Conservation (phyloP, 2,888 invertebrate species). For the Mythimna lalbum region DNA sequence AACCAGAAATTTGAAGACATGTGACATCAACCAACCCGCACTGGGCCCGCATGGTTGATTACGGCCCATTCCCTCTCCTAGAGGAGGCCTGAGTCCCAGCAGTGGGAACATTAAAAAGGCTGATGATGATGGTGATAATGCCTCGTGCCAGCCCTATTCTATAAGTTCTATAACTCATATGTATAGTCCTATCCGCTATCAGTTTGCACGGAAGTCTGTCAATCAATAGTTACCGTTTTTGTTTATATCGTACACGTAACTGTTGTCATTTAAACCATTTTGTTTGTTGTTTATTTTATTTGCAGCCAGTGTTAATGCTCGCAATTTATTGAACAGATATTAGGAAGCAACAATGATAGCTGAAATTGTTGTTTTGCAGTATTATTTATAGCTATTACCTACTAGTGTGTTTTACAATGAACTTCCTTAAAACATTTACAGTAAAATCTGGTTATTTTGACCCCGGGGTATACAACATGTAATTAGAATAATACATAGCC, state of each 20-base stretch:
- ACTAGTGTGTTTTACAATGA: neutral
- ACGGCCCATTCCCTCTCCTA: too few relatives aligned
- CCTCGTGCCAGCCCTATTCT: conserved; percentile 49
- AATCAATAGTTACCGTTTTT: conserved; percentile 72
- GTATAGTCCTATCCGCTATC: conserved; percentile 56
- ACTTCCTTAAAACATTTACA: too few relatives aligned
- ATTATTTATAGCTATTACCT: neutral
- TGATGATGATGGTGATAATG: neutral
- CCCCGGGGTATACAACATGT: too few relatives aligned
- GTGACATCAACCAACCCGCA: too few relatives aligned
- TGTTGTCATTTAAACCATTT: conserved; percentile 46
- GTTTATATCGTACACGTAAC: conserved; percentile 57
- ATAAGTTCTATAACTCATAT: conserved; percentile 23
- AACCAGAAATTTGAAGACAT: too few relatives aligned
- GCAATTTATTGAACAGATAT: conserved; percentile 24
- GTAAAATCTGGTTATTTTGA: too few relatives aligned
- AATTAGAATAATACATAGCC: too few relatives aligned
- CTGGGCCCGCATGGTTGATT: too few relatives aligned
- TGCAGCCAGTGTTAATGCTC: neutral
- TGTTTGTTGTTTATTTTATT: conserved; percentile 31
- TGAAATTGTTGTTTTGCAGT: neutral
- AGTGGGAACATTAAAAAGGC: too few relatives aligned
- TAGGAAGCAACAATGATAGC: neutral
- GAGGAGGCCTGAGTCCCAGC: too few relatives aligned
- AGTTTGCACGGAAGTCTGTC: conserved; percentile 68